Evolutionary conservation across 2,888 invertebrate genomes (phyloP).

Genomic region (Antheraea assamensis): DNA sequence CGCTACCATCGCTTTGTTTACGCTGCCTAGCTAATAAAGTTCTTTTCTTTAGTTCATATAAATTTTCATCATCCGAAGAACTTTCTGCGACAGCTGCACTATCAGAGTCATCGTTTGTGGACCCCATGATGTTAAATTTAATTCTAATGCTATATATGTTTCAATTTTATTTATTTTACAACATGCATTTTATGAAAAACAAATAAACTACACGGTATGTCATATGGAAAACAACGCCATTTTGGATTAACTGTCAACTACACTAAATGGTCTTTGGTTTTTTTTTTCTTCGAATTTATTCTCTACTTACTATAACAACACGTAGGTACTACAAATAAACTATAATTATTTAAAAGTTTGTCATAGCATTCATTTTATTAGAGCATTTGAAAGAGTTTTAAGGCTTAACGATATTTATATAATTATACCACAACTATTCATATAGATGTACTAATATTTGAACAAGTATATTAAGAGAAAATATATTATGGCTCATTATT

Average conservation of each 20-base stretch:
- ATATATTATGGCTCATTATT: too few relatives aligned
- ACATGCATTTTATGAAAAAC: constrained; percentile 16
- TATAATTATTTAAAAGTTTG: too few relatives aligned
- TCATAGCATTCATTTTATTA: too few relatives aligned
- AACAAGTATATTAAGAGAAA: not conserved
- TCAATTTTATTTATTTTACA: constrained; percentile 8
- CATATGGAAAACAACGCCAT: constrained; percentile 35
- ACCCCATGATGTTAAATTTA: constrained; percentile 32
- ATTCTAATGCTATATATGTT: constrained; percentile 7
- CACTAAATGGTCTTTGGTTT: too few relatives aligned
- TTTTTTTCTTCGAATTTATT: too few relatives aligned
- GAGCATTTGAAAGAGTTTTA: too few relatives aligned
- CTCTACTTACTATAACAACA: too few relatives aligned
- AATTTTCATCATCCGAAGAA: constrained; percentile 46
- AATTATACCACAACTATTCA: too few relatives aligned
- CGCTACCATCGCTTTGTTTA: constrained; percentile 30
- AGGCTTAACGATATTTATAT: too few relatives aligned
- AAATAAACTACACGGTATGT: constrained; percentile 11
- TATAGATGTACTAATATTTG: not conserved
- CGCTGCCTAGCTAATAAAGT: constrained; percentile 28
- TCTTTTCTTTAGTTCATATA: constrained; percentile 40
- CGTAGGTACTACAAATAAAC: too few relatives aligned
- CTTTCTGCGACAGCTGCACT: constrained; percentile 29
- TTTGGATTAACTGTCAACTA: constrained; percentile 33
- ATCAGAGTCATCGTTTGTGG: constrained; percentile 31